Conservation (phyloP, 64 coral and sea anemone species). For the Porites australiensis region DNA sequence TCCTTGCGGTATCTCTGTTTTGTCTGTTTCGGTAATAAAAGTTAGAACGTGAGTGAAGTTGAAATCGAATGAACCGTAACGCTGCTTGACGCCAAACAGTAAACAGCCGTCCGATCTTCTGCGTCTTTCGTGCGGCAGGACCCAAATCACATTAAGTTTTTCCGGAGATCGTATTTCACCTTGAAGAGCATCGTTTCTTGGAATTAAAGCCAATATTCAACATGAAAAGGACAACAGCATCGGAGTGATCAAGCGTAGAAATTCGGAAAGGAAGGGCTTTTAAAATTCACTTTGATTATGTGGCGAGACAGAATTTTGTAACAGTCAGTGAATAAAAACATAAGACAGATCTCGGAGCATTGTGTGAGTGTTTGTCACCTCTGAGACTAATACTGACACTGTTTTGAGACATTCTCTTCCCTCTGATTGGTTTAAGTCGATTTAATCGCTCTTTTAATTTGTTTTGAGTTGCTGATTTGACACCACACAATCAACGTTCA, state of each 20-base stretch:
- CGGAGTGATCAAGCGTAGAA: background rate
- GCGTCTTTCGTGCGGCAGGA: background rate
- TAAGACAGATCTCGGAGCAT: background rate
- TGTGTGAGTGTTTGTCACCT: conserved; percentile 13
- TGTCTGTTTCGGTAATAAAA: background rate
- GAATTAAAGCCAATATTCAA: conserved; percentile 17
- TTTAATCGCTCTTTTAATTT: conserved; percentile 38
- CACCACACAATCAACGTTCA: conserved; percentile 37
- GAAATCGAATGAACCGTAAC: background rate
- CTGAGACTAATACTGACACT: background rate
- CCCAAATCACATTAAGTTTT: conserved; percentile 34
- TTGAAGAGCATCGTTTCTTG: background rate
- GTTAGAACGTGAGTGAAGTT: background rate
- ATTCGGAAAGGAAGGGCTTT: background rate
- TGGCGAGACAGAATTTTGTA: conserved; percentile 9
- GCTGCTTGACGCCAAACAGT: background rate
- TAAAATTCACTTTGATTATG: conserved; percentile 17
- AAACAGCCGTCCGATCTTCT: background rate
- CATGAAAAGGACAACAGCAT: conserved; percentile 19
- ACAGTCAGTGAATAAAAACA: conserved; percentile 44
- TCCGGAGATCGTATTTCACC: conserved; percentile 48
- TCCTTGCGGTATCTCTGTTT: background rate
- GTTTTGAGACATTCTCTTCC: conserved; percentile 29
- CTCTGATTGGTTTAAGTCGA: conserved; percentile 22
- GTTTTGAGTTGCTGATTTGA: conserved; percentile 41